Evolutionary conservation across 2,797 vertebrate genomes (phyloP).

Genomic region (Neosilurus hyrtlii): DNA sequence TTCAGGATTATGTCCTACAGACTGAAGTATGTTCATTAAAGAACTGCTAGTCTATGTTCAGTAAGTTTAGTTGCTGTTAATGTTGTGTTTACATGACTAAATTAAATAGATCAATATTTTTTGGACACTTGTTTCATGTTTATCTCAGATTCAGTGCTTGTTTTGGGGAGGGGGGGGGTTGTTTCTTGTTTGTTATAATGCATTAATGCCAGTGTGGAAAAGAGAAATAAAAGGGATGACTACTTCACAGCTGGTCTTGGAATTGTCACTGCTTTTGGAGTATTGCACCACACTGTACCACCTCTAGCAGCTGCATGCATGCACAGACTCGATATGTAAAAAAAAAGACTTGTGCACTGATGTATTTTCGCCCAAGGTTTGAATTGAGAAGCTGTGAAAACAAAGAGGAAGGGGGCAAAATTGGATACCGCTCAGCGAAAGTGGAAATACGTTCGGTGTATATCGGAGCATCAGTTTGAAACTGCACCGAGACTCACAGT

Average conservation of each 20-base stretch:
- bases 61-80: background rate
- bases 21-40: background rate
- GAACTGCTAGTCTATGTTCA: background rate
- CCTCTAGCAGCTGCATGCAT: conserved; percentile 56
- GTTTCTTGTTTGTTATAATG: background rate
- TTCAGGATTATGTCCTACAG: conserved; percentile 31
- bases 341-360: conserved; percentile 59
- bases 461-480: conserved; percentile 68
- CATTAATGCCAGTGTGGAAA: background rate
- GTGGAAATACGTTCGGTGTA: conserved; percentile 61
- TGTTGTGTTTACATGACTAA: background rate
- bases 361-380: conserved; percentile 60
- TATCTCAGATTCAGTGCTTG: background rate
- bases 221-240: background rate
- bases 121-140: background rate
- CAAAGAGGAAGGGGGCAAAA: conserved; percentile 45
- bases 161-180: background rate
- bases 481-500: conserved; percentile 65
- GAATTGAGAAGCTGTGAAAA: conserved; percentile 56
- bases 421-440: conserved; percentile 51
- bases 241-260: background rate
- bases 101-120: background rate
- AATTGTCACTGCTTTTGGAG: conserved; percentile 59
- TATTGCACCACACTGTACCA: conserved; percentile 60
- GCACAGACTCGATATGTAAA: conserved; percentile 56